Evolutionary conservation across 2,888 invertebrate genomes (phyloP).

Genomic region (Drosophila nr. perissopoda): DNA sequence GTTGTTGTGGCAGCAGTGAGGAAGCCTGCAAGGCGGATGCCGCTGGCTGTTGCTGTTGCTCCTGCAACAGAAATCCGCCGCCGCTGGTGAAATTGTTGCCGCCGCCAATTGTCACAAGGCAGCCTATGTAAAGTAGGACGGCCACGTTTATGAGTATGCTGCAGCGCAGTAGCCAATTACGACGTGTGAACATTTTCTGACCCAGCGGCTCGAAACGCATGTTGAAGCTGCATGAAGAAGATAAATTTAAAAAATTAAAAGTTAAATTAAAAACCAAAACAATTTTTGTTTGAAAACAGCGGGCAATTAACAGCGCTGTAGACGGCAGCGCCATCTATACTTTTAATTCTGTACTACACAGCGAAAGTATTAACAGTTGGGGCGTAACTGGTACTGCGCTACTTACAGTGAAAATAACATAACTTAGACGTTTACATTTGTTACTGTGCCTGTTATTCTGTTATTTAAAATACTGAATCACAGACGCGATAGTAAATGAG

Average conservation of each 20-base stretch:
- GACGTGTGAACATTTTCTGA: conserved; percentile 86
- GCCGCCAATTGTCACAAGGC: conserved; percentile 87
- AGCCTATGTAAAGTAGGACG: conserved; percentile 89
- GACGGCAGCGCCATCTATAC: conserved; percentile 35
- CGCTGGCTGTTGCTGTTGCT: conserved; percentile 72
- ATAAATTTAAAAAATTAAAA: neutral
- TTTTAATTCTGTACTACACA: neutral
- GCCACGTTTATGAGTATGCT: conserved; percentile 91
- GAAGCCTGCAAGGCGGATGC: conserved; percentile 55
- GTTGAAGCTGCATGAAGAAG: conserved; percentile 56
- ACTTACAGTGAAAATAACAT: neutral
- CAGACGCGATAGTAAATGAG: neutral
- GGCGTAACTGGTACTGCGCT: neutral
- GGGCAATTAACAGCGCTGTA: conserved; percentile 4
- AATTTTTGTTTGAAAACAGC: conserved; percentile 6
- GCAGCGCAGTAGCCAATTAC: conserved; percentile 90
- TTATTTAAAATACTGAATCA: neutral
- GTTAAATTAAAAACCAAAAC: conserved; percentile 1
- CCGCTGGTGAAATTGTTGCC: conserved; percentile 83
- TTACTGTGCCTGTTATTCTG: neutral
- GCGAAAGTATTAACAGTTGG: conserved; percentile 9
- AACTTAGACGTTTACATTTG: neutral
- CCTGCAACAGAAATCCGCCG: conserved; percentile 82
- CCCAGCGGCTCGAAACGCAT: conserved; percentile 83
- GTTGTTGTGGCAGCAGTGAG: conserved; percentile 49